Evolutionary conservation across 2,113 vertebrate genomes (phyloP).

Genomic region (Montifringilla adamsi): DNA sequence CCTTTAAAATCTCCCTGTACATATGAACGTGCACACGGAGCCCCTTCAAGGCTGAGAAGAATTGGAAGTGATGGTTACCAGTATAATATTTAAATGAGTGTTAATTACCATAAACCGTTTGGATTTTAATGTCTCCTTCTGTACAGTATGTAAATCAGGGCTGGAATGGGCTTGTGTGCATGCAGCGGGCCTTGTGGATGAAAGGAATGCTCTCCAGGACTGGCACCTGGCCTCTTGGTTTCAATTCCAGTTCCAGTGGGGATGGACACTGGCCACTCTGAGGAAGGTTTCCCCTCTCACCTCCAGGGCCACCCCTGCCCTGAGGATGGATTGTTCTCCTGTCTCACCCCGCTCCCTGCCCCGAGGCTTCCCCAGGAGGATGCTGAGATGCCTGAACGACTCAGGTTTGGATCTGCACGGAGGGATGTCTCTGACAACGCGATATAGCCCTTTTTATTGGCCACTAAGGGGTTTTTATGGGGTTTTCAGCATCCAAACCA

Average conservation of each 20-base stretch:
- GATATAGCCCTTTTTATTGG: fast-evolving
- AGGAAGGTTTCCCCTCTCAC: neutral
- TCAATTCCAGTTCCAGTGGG: neutral
- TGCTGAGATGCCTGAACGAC: fast-evolving
- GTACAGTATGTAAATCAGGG: slow-evolving; percentile 45
- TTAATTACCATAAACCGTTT: slow-evolving; percentile 49
- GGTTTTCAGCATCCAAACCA: neutral
- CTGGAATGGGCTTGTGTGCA: neutral
- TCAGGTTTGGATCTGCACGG: fast-evolving
- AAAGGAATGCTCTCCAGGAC: neutral
- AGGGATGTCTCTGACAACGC: fast-evolving
- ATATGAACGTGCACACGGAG: neutral
- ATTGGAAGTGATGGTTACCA: slow-evolving; percentile 44
- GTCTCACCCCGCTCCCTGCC: neutral
- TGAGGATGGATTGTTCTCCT: fast-evolving
- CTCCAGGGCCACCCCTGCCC: neutral
- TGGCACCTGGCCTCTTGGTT: neutral
- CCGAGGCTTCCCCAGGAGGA: neutral
- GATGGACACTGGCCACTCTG: neutral
- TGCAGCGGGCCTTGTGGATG: neutral
- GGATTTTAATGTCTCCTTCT: slow-evolving; percentile 56
- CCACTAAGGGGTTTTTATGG: neutral
- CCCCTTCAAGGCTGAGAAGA: slow-evolving; percentile 31
- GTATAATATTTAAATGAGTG: slow-evolving; percentile 46
- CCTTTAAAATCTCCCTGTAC: neutral